Evolutionary conservation across 1,140 invertebrate genomes (phyloP).

Genomic region (Trachymyrmex septentrionalis): DNA sequence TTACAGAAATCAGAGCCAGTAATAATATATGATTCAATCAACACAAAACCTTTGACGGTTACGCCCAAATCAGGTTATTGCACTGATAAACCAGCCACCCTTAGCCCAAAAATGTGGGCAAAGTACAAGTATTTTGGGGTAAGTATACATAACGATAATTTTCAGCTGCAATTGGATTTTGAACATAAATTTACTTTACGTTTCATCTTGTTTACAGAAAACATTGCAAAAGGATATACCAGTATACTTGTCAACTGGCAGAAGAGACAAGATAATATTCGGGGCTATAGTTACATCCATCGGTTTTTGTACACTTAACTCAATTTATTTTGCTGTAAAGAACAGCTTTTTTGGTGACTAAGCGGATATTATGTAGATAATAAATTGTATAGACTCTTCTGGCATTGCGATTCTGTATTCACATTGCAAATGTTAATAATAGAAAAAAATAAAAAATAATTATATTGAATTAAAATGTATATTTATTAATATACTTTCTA

Average conservation of each 20-base stretch:
- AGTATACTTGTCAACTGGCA: constrained; percentile 85
- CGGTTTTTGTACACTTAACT: rapidly evolving
- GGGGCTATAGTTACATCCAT: constrained; percentile 80
- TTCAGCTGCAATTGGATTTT: not conserved
- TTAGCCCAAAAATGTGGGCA: constrained; percentile 47
- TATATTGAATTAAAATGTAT: not conserved
- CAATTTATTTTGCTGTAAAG: not conserved
- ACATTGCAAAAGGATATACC: constrained; percentile 80
- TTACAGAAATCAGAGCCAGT: constrained; percentile 71
- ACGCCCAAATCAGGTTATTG: not conserved
- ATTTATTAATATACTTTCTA: not conserved
- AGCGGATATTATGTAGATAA: constrained; percentile 12
- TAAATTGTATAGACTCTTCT: constrained; percentile 9
- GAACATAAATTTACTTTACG: not conserved
- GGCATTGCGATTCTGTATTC: constrained; percentile 18
- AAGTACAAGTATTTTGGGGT: constrained; percentile 71
- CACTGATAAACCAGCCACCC: constrained; percentile 13
- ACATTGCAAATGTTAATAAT: constrained; percentile 16
- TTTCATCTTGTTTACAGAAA: constrained; percentile 76
- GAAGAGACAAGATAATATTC: constrained; percentile 84
- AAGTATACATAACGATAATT: constrained; percentile 30
- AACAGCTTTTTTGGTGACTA: constrained; percentile 21
- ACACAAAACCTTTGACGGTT: constrained; percentile 65
- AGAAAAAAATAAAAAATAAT: constrained; percentile 39
- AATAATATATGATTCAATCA: constrained; percentile 73